Base-by-base conservation (phyloP, 2,888 invertebrate species). In the Callinectes sapidus region DNA sequence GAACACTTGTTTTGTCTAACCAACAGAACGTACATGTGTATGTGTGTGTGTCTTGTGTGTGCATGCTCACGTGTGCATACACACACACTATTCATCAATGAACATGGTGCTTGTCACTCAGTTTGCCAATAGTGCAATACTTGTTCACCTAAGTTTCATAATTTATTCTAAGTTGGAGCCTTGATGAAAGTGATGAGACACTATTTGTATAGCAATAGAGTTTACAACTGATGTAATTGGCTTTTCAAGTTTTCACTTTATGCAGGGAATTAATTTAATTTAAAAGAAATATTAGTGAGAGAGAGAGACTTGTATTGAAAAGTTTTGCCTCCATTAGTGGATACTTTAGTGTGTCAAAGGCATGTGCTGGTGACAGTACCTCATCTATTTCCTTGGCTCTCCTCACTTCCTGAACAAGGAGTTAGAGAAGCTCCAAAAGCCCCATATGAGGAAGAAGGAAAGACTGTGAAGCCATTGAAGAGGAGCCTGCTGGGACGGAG, bases 381-480 rank as follows among this genome's bases (percentile, higher is more conserved):
- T 61, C 61, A 5, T n/a, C 28, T 10, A 77, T n/a, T 77, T 77
- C 28, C 71, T 77, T 77, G 71, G 13, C 61, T 61, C 3, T 6
- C 28, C 28, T 77, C 71, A 77, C 71, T 77, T 23, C 28, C 28
- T 28, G 28, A 77, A 2, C 28, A 77, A 0, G n/a, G 71, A 10
- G 13, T 28, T 77, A 28, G 71, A 28, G 81, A 81, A 81, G 81
- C 81, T 81, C 81, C 81, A 81, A 16, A 81, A 81, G 81, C 35
- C 39, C 71, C 81, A 32, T 35, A 81, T 13, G 81, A 81, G 81
- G 35, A 81, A 35, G 35, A 35, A 35, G 35, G 32, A 35, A 35
- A 35, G 35, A 81, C 13, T n/a, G 35, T 81, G 81, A 81, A 81
- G 81, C 81, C 81, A 32, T 18, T 81, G 81, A 81, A 81, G 81